A percentile compares a stretch with the other conserved stretches of the same genome.
Evolutionary conservation across 2,888 invertebrate species (phyloP).

Genomic region (Polydrusus tereticollis): DNA sequence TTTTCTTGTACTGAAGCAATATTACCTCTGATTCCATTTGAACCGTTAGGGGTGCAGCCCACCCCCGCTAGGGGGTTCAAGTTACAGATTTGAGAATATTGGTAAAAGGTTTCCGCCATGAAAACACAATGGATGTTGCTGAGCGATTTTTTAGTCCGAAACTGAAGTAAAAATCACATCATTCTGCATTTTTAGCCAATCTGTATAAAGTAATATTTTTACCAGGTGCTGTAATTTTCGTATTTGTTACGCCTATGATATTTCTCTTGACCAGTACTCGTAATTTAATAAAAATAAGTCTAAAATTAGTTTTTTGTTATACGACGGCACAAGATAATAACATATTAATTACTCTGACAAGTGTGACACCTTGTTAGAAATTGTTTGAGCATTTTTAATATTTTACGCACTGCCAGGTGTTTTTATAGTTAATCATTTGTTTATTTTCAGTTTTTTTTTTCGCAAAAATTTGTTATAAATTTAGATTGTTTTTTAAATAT

Average conservation of each 20-base stretch:
- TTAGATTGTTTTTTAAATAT: background rate
- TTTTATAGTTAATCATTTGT: conserved; percentile 15
- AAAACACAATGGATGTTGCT: too few species aligned
- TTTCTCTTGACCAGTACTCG: background rate
- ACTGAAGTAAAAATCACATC: too few species aligned
- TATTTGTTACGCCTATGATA: background rate
- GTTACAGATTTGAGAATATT: too few species aligned
- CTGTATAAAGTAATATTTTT: too few species aligned
- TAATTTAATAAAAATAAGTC: conserved; percentile 23
- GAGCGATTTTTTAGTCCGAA: too few species aligned
- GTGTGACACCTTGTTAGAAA: conserved; percentile 34
- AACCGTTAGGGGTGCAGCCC: too few species aligned
- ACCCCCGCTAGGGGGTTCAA: too few species aligned
- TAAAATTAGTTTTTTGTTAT: conserved; percentile 29
- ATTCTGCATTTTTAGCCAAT: too few species aligned
- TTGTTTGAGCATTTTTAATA: conserved; percentile 23
- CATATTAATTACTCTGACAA: conserved; percentile 34
- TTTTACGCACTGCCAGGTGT: conserved; percentile 2
- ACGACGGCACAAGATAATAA: conserved; percentile 26
- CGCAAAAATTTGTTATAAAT: background rate
- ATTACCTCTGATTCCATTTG: too few species aligned
- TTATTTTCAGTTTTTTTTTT: conserved; percentile 17
- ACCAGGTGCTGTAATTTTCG: too few species aligned
- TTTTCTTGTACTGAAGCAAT: too few species aligned
- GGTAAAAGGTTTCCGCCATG: too few species aligned